These are phyloP conservation scores for Diploptera punctata DNA, from an alignment of 2,888 invertebrate species.

Conservation along the genomic window DNA sequence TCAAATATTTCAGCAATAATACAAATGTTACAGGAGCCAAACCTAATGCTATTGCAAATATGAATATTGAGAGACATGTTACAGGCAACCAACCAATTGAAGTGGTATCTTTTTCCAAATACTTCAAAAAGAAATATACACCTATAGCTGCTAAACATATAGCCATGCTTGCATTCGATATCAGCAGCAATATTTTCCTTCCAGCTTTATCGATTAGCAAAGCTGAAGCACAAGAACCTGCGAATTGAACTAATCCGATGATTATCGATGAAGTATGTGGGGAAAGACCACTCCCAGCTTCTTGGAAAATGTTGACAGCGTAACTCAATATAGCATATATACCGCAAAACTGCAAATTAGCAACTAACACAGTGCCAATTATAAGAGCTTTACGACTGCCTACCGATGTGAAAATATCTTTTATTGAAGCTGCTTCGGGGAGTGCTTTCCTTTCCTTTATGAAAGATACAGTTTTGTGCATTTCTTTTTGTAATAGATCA, in stretches of 20 bases:
- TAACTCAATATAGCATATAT: constrained; percentile 56
- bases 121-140: constrained; percentile 49
- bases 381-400: constrained; percentile 53
- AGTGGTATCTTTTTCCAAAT: constrained; percentile 37
- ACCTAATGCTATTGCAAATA: constrained; percentile 34
- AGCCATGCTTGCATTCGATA: constrained; percentile 52
- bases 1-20: constrained; percentile 38
- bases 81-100: constrained; percentile 37
- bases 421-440: constrained; percentile 40
- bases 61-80: constrained; percentile 25
- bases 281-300: constrained; percentile 47
- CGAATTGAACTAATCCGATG: constrained; percentile 55
- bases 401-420: constrained; percentile 52
- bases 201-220: constrained; percentile 55
- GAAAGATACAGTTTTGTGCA: constrained; percentile 44
- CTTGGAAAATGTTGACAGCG: constrained; percentile 50
- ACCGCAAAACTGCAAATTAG: constrained; percentile 57
- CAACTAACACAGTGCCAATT: constrained; percentile 52
- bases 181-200: constrained; percentile 55
- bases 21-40: constrained; percentile 34
- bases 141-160: constrained; percentile 50
- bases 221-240: constrained; percentile 48
- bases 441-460: constrained; percentile 42
- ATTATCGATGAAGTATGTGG: constrained; percentile 53
- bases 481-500: constrained; percentile 48